Percentiles rank a stretch among this genome's conserved stretches.
phyloP scores from a whole-genome alignment of 2,797 vertebrate genomes.

The Rachycentron canadum region DNA sequence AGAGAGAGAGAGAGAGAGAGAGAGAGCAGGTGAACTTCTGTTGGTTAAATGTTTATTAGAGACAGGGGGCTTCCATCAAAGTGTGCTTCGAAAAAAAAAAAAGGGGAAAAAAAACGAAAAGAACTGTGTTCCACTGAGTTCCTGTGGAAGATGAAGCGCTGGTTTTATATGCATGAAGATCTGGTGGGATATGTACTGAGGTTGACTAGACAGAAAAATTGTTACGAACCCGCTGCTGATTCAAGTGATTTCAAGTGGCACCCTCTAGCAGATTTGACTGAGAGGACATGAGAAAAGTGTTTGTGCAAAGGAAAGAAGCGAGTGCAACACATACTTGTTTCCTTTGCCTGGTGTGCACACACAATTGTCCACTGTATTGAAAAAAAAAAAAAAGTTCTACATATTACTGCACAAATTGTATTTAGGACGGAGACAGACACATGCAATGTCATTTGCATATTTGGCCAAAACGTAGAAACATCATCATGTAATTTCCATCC shows the following conservation, averaged over 20 bases:
- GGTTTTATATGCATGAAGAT: background rate
- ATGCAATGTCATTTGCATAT: no score
- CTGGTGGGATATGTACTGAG: background rate
- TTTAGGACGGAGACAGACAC: background rate
- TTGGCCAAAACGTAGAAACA: no score
- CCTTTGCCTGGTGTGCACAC: no score
- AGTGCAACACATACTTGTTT: background rate
- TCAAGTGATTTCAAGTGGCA: background rate
- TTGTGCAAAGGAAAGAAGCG: no score
- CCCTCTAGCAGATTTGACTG: background rate
- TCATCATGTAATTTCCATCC: no score
- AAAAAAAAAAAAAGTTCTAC: no score
- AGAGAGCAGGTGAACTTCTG: conserved; percentile 9
- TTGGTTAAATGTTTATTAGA: conserved; percentile 36
- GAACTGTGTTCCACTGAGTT: no score
- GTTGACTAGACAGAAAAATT: background rate
- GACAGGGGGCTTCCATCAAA: conserved; percentile 36
- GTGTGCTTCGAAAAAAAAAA: background rate
- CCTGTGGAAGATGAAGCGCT: background rate
- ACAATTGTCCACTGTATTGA: background rate
- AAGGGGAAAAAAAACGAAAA: background rate
- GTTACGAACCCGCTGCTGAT: background rate
- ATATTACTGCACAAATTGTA: background rate
- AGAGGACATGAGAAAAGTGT: background rate
- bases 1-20: conserved; percentile 10